Evolutionary conservation across 2,113 vertebrate species (phyloP).

Genomic region (Acrocephalus kingi): DNA sequence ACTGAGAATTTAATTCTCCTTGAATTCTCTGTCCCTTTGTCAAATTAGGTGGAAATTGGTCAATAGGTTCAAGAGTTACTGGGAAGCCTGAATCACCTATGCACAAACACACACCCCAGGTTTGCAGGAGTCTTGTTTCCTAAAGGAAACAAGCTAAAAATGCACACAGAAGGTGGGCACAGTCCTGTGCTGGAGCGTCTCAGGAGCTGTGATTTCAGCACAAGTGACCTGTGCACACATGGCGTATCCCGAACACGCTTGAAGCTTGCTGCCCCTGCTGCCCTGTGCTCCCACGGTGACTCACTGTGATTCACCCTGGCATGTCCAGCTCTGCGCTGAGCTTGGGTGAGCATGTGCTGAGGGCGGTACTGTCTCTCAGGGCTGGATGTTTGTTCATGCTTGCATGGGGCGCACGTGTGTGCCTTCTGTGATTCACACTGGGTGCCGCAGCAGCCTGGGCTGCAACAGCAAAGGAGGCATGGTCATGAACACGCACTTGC

Average conservation of each 20-base stretch:
- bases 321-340: rapidly evolving
- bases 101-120: neutral
- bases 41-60: constrained; percentile 8
- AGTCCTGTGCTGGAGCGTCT: rapidly evolving
- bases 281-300: rapidly evolving
- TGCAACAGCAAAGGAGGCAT: neutral
- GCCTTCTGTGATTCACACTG: neutral
- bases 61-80: neutral
- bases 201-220: neutral
- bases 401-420: neutral
- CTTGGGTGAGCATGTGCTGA: rapidly evolving
- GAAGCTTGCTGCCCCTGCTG: neutral
- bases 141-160: neutral
- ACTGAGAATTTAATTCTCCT: neutral
- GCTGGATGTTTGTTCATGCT: rapidly evolving
- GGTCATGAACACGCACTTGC: neutral
- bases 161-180: neutral
- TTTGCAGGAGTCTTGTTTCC: neutral
- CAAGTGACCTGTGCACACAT: neutral
- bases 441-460: rapidly evolving
- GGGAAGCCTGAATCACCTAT: neutral
- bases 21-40: neutral
- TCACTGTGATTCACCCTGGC: neutral
- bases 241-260: rapidly evolving
- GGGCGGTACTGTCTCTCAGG: rapidly evolving